These are phyloP conservation scores for Corbicula japonica DNA, from an alignment of 2,888 invertebrate genomes.

Conservation along the genomic window DNA sequence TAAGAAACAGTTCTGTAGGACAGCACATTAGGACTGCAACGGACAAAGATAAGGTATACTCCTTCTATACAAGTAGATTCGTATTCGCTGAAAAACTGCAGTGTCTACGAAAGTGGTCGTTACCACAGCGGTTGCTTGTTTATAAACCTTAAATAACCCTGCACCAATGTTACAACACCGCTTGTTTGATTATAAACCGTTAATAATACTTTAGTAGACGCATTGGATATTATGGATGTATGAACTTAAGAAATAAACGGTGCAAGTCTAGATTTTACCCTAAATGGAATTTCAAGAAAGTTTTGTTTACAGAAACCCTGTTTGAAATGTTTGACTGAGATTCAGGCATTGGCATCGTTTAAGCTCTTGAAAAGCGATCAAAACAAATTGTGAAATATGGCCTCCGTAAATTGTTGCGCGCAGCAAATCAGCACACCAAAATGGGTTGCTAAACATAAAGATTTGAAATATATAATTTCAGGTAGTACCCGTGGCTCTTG, in stretches of 20 bases:
- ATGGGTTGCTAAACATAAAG: neutral
- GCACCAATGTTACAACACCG: neutral
- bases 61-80: neutral
- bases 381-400: no score
- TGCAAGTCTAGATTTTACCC: no score
- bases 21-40: constrained; percentile 75
- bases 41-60: constrained; percentile 69
- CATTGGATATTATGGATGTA: neutral
- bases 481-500: constrained; percentile 81
- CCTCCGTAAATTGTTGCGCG: neutral
- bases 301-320: no score
- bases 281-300: no score
- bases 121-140: neutral
- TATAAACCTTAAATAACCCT: neutral
- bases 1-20: constrained; percentile 54
- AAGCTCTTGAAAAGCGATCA: no score
- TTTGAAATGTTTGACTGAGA: no score
- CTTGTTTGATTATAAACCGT: neutral
- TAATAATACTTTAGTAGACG: neutral
- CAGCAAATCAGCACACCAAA: neutral
- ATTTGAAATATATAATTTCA: constrained; percentile 44
- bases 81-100: neutral
- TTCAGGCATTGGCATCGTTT: no score
- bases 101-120: neutral
- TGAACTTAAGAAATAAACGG: no score